Base-by-base conservation (phyloP, 2,113 vertebrate species). In the Vulpes lagopus region DNA sequence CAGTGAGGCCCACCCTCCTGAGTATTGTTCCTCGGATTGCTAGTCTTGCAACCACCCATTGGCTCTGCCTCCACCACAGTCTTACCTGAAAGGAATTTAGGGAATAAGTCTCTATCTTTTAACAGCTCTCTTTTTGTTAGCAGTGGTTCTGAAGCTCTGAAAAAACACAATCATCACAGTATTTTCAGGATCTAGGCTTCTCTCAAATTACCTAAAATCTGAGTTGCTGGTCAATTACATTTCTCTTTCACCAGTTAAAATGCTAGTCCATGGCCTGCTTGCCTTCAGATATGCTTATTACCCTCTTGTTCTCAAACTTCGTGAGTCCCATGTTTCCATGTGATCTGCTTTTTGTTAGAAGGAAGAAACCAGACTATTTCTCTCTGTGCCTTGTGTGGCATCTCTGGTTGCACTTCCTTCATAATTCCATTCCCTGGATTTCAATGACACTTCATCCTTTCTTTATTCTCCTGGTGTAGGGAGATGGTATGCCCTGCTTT, bases 141-240 rank as follows among this genome's bases (percentile, higher is more conserved):
- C 23, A n/a, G 27, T 90, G 11, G 16, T 84, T 93, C 89, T 93
- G 43, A 92, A 71, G 74, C 73, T 74, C 59, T 88, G 55, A 65
- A 30, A 71, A 92, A 89, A 38, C 11, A 64, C 20, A 90, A 89
- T 91, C 32, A 78, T 43, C n/a, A 59, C 14, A 20, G 2, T 67
- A 83, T 53, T 74, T 91, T 87, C 59, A 67, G 35, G 57, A 91
- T 32, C 65, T 57, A 51, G 17, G 43, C 16, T 65, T 94, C 57
- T 64, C 59, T 49, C 62, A 49, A 94, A 81, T 25, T 32, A 82
- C 17, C 27, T 91, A 69, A 97, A 95, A 91, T 62, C 8, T 55
- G 27, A 90, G 23, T 15, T 60, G 32, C 60, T 51, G 2, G 43
- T 84, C 55, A 60, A 67, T 74, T 80, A 23, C 15, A 32, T 60